A percentile compares a stretch with the other conserved stretches of the same genome.
phyloP scores from a whole-genome alignment of 2,113 vertebrate species.

The Barnardius zonarius region DNA sequence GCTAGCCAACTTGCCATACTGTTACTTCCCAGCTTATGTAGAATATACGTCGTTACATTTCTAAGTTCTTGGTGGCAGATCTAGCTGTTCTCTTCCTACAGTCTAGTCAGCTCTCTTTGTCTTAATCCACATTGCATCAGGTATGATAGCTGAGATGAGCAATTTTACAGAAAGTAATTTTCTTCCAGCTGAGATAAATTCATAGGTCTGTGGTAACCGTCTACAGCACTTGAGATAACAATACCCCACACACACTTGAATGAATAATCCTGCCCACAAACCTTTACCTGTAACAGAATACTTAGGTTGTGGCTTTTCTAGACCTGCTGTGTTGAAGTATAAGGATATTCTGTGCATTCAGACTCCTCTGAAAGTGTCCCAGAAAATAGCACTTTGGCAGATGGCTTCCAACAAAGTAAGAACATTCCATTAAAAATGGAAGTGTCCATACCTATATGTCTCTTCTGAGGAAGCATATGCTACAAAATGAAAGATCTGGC shows the following conservation, averaged over 20 bases:
- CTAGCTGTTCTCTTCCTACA: not conserved
- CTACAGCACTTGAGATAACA: not conserved
- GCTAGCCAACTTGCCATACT: not conserved
- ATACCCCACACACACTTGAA: not conserved
- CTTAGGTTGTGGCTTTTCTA: not conserved
- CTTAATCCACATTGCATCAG: not conserved
- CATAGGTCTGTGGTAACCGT: not conserved
- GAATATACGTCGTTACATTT: not conserved
- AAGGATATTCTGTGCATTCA: not conserved
- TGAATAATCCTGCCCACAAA: not conserved
- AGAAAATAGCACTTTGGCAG: not conserved
- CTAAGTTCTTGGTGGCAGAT: not conserved
- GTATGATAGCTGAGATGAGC: not conserved
- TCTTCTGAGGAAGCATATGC: not conserved
- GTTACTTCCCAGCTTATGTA: not conserved
- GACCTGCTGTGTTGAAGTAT: not conserved
- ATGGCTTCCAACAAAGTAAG: not conserved
- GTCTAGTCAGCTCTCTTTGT: not conserved
- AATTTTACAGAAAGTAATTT: not conserved
- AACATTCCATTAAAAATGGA: not conserved
- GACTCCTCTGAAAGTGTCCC: not conserved
- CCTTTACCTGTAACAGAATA: not conserved
- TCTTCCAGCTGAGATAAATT: conserved; percentile 6
- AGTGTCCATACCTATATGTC: accelerated
- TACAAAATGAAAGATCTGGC: not conserved